Percentiles rank a stretch among this genome's conserved stretches.
Conservation (phyloP, 2,888 invertebrate genomes). For the Elmis aenea region DNA sequence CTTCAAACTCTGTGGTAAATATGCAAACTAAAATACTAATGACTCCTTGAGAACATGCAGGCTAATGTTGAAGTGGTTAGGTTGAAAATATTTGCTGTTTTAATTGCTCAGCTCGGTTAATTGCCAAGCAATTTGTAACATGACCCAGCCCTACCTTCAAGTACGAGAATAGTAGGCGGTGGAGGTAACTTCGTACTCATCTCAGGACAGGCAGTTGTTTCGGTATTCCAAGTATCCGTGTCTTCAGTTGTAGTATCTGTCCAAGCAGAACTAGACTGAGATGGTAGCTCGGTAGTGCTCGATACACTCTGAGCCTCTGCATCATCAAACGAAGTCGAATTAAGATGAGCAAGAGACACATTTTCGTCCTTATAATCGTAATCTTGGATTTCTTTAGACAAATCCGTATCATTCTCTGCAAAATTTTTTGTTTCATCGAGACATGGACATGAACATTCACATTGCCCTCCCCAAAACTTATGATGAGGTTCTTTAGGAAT, state of each 20-base stretch:
- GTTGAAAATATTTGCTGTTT: no score
- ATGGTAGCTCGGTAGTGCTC: slow-evolving; percentile 17
- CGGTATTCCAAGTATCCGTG: slow-evolving; percentile 20
- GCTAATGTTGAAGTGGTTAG: no score
- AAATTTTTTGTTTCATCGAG: slow-evolving; percentile 49
- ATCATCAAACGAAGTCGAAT: slow-evolving; percentile 22
- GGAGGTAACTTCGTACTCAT: slow-evolving; percentile 53
- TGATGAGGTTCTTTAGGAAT: slow-evolving; percentile 20
- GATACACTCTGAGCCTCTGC: slow-evolving; percentile 10
- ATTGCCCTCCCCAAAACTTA: slow-evolving; percentile 58
- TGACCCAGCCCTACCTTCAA: slow-evolving; percentile 79
- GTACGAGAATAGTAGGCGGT: slow-evolving; percentile 71
- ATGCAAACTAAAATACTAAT: no score
- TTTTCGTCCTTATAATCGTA: slow-evolving; percentile 6
- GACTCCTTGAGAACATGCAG: no score
- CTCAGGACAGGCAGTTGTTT: slow-evolving; percentile 38
- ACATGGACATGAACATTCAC: slow-evolving; percentile 70
- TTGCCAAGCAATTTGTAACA: no score
- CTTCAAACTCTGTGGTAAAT: no score
- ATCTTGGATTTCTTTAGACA: slow-evolving; percentile 3
- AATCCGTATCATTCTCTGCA: slow-evolving; percentile 31
- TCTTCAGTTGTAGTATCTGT: slow-evolving; percentile 16
- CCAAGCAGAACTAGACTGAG: slow-evolving; percentile 9
- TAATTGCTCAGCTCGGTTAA: slow-evolving; percentile 20
- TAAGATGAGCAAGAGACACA: slow-evolving; percentile 1